These are phyloP conservation scores for Gopherus evgoodei DNA, from an alignment of 2,113 vertebrate species.

Conservation along the genomic window DNA sequence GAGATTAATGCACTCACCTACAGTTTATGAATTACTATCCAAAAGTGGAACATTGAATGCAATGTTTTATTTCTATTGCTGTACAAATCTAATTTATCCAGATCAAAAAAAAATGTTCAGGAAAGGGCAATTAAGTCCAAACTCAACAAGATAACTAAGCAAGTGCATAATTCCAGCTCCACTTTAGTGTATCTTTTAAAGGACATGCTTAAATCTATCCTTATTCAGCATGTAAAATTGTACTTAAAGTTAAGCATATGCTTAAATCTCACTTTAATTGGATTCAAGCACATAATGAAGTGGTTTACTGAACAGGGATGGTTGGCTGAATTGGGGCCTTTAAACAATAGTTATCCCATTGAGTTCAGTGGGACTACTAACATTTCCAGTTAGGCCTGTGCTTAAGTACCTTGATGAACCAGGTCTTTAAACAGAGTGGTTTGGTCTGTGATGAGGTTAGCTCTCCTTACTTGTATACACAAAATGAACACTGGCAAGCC, in stretches of 20 bases:
- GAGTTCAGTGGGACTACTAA: neutral
- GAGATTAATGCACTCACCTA: neutral
- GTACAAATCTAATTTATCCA: neutral
- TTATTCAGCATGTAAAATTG: neutral
- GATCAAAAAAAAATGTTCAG: neutral
- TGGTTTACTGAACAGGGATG: neutral
- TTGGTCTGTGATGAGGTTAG: neutral
- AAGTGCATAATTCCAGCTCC: neutral
- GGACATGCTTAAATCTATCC: neutral
- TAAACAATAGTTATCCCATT: neutral
- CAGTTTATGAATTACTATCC: neutral
- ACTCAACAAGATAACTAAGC: neutral
- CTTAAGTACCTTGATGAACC: accelerated
- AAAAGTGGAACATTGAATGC: accelerated
- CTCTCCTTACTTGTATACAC: neutral
- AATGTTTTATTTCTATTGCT: neutral
- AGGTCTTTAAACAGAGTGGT: neutral
- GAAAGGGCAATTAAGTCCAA: neutral
- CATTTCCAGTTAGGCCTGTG: neutral
- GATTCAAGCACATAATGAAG: neutral
- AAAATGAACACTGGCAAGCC: neutral
- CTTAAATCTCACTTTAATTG: neutral
- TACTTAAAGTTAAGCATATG: neutral
- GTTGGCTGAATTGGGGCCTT: neutral
- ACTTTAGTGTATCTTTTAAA: neutral